Evolutionary conservation across 2,113 vertebrate species (phyloP), one percentile per base, ranked within the genome.

Genomic region (Donacobius atricapilla): DNA sequence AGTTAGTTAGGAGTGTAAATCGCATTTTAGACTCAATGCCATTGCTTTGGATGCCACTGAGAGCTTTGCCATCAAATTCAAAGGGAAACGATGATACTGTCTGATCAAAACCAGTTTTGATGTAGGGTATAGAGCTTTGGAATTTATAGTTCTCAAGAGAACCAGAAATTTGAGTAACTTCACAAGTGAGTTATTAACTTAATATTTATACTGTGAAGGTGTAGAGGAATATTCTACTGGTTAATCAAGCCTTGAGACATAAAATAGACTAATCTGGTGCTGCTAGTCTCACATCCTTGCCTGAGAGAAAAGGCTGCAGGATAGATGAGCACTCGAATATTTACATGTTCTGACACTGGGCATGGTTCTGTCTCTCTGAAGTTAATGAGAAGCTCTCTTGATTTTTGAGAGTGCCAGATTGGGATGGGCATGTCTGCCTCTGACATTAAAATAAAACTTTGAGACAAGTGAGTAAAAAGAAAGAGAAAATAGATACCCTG

Each of bases 41-140:
- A 19, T 83, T 88, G 16, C 8, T 95, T 64, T 65, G 39, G n/a
- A 39, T 96, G 68, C 64, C 33, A 13, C 9, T 86, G 56, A 73
- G 68, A 90, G 71, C 31, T 81, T 95, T 93, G 79, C 66, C 79
- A 37, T 86, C 50, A 78, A 80, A 90, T 86, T 90, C 39, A 83
- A 37, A 60, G 28, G 27, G 37, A 58, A 56, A 65, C 13, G 5
- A 65, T 30, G 0, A 39, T 82, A 20, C 1, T 70, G 15, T 63
- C 50, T 66, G 35, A 45, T 58, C 2, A 40, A 66, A 88, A 61
- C 13, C 3, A 42, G 5, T 78, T 64, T 73, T 88, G 53, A 35
- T 82, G 7, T 7, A n/a, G n/a, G n/a, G n/a, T n/a, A n/a, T n/a
- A 64, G 45, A 44, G 11, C 44, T 89, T 82, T 83, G 30, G 6